A percentile compares a stretch with the other conserved stretches of the same genome.
phyloP scores from a whole-genome alignment of 2,113 vertebrate species.

The Speoplatyrhinus poulsoni region DNA sequence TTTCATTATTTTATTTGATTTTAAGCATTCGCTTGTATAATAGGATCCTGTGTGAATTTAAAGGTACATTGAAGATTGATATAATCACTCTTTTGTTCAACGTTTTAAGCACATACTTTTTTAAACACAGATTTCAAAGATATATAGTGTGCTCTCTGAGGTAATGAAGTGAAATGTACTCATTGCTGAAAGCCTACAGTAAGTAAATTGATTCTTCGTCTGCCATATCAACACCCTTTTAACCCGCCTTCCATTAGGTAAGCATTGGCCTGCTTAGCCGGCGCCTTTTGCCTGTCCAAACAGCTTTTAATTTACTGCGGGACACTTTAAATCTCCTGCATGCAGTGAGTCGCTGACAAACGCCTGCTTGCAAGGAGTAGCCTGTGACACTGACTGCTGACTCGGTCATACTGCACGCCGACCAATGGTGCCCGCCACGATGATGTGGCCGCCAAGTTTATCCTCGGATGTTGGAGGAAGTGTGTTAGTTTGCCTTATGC shows the following conservation, averaged over 20 bases:
- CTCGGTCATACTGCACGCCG: conserved; percentile 55
- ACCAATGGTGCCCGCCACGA: conserved; percentile 50
- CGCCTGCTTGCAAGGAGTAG: conserved; percentile 65
- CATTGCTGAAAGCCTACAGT: no score
- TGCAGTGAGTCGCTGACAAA: conserved; percentile 63
- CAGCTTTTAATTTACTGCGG: conserved; percentile 65
- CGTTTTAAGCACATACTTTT: no score
- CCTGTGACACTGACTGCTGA: conserved; percentile 65
- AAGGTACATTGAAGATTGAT: no score
- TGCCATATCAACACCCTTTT: conserved; percentile 17
- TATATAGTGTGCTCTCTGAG: no score
- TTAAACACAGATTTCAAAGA: no score
- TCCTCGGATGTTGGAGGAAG: conserved; percentile 60
- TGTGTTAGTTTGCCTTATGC: conserved; percentile 65
- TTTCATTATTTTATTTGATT: no score
- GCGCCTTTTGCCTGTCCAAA: conserved; percentile 65
- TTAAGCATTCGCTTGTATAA: no score
- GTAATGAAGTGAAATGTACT: no score
- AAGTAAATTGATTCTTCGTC: not conserved
- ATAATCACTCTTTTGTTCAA: no score
- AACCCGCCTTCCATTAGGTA: conserved; percentile 50
- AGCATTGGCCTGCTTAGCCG: conserved; percentile 63
- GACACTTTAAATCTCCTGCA: conserved; percentile 68
- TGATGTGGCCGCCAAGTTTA: conserved; percentile 68
- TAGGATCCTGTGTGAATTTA: no score